Evolutionary conservation across 2,113 vertebrate genomes (phyloP).

Genomic region (Lampris megalopsis): DNA sequence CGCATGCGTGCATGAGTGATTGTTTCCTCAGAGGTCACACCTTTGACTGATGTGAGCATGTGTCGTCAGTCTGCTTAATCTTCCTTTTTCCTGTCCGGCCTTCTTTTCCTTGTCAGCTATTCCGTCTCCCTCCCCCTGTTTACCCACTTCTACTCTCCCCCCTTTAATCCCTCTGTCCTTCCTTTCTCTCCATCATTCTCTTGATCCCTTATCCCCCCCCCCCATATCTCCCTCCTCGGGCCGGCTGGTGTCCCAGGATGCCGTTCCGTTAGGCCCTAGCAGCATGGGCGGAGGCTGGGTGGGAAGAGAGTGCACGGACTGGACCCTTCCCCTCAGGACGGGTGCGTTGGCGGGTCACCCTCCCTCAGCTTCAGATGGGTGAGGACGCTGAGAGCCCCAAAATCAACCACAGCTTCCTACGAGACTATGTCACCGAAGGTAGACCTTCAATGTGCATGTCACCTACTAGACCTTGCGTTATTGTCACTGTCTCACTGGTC

Average conservation of each 20-base stretch:
- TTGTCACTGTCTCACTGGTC: slow-evolving; percentile 19
- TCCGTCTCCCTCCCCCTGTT: slow-evolving; percentile 23
- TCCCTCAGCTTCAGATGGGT: slow-evolving; percentile 94
- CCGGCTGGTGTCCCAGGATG: slow-evolving; percentile 85
- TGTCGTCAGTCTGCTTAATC: slow-evolving; percentile 42
- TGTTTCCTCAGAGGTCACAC: slow-evolving; percentile 61
- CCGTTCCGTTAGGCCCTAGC: slow-evolving; percentile 91
- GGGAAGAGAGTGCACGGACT: slow-evolving; percentile 90
- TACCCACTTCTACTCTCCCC: slow-evolving; percentile 16
- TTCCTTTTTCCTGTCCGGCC: slow-evolving; percentile 32
- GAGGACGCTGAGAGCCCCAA: slow-evolving; percentile 97
- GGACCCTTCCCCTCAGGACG: slow-evolving; percentile 92
- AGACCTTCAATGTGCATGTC: slow-evolving; percentile 37
- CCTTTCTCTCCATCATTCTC: slow-evolving; percentile 31
- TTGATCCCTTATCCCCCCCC: slow-evolving; percentile 10
- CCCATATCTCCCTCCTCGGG: slow-evolving; percentile 37
- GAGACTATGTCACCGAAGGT: slow-evolving; percentile 99
- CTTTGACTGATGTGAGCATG: slow-evolving; percentile 10
- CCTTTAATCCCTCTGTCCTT: background rate
- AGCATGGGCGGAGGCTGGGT: slow-evolving; percentile 95
- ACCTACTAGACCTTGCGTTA: background rate
- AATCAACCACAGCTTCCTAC: slow-evolving; percentile 99
- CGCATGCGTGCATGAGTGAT: slow-evolving; percentile 31
- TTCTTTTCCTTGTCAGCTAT: slow-evolving; percentile 37
- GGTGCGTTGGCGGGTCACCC: slow-evolving; percentile 91